Evolutionary conservation across 1,140 invertebrate species (phyloP), one percentile per base, ranked within the genome.

Genomic region (Neodiprion fabricii): DNA sequence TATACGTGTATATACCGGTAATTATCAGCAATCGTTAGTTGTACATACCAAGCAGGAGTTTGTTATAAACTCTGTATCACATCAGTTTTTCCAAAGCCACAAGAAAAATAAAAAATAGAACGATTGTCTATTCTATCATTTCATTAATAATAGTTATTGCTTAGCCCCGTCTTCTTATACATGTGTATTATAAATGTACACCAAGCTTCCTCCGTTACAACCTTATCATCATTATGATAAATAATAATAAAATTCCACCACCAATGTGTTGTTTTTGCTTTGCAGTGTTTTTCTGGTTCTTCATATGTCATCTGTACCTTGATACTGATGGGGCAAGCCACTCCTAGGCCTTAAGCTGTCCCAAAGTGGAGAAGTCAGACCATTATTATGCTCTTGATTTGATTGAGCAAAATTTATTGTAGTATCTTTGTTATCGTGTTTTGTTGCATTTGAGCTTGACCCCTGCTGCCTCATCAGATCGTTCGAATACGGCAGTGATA

Each of bases 241-340:
- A n/a, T 53, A 10, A 53, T 10, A 53, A 21, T 21, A 21, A 21
- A 21, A 53, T 53, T 53, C 50, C 50, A 53, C 2, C 50, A 53
- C 50, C 50, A 53, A 10, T 21, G 17, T 21, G 17, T 21, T 21
- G 17, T 21, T 21, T 21, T 21, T 10, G 50, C 50, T 14, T 53
- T 21, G 17, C 17, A 21, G 17, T 21, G 17, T 21, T 21, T 21
- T 21, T 14, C 50, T 11, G 9, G n/a, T 68, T 11, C 11, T 84
- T 85, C 78, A 86, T 74, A 76, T 83, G 69, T 85, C 82, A 79
- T 85, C 83, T 84, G 82, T 86, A 86, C 85, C 85, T 86, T 84
- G 85, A 85, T 86, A 86, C 80, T 85, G 85, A 81, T 85, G 84
- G 75, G 82, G 81, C 69, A 86, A 78, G 76, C 83, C 84, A 74